phyloP scores from a whole-genome alignment of 30 jellyfish, hydroid and myxozoan genomes.

The Haliclystus octoradiatus region DNA sequence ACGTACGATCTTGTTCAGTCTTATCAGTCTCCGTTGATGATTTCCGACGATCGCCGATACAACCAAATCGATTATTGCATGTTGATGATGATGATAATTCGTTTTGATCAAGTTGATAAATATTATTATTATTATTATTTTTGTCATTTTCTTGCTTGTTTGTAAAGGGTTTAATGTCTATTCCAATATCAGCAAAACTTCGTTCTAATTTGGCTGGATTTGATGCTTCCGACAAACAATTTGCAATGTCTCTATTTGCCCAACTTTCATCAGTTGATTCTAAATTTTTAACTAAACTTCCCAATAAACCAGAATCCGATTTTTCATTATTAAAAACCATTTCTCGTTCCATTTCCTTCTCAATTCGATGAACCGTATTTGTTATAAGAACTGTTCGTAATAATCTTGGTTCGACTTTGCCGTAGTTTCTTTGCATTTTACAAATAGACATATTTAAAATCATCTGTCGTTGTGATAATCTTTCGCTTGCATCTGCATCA shows the following conservation, averaged over 20 bases:
- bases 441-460: conserved; percentile 87
- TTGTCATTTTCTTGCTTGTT: not conserved
- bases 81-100: conserved; percentile 13
- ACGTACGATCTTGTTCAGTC: conserved; percentile 51
- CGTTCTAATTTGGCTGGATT: conserved; percentile 48
- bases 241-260: too few relatives aligned
- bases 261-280: too few relatives aligned
- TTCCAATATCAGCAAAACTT: conserved; percentile 57
- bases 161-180: conserved; percentile 17
- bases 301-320: too few relatives aligned
- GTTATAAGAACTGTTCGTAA: conserved; percentile 56
- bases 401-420: conserved; percentile 80
- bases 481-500: conserved; percentile 83
- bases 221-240: conserved; percentile 20
- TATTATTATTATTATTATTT: not conserved
- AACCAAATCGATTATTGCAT: conserved; percentile 69
- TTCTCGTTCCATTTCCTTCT: conserved; percentile 80
- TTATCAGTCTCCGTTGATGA: conserved; percentile 2
- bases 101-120: conserved; percentile 7
- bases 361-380: conserved; percentile 74
- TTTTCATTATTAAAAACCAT: too few relatives aligned
- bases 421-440: conserved; percentile 74
- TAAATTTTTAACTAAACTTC: too few relatives aligned
- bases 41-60: conserved; percentile 86
- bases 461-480: conserved; percentile 81